phyloP scores from a whole-genome alignment of 2,888 invertebrate species.

The Drosophila neotestacea region DNA sequence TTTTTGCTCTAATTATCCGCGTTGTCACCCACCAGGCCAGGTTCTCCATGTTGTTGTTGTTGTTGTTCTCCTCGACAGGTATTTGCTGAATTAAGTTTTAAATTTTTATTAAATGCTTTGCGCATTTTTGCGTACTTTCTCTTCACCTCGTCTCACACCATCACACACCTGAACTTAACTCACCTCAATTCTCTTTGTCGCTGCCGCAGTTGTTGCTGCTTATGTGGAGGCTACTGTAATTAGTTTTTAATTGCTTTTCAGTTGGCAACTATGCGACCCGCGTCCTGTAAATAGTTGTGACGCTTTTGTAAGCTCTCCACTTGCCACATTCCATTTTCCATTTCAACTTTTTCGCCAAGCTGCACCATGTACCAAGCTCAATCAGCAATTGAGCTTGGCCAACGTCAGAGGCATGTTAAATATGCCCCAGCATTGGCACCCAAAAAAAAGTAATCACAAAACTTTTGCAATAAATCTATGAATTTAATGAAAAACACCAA shows the following conservation, averaged over 20 bases:
- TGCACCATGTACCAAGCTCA: conserved; percentile 56
- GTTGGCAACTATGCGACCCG: conserved; percentile 58
- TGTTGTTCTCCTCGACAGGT: conserved; percentile 34
- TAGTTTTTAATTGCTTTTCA: conserved; percentile 81
- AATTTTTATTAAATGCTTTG: conserved; percentile 78
- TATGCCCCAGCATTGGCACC: conserved; percentile 30
- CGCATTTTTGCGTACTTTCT: conserved; percentile 57
- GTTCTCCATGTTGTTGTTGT: conserved; percentile 37
- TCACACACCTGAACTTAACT: not conserved
- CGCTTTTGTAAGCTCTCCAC: conserved; percentile 40
- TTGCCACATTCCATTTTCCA: conserved; percentile 33
- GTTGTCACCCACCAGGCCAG: conserved; percentile 58
- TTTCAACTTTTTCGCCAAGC: conserved; percentile 41
- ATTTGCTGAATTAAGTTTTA: conserved; percentile 81
- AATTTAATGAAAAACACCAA: conserved; percentile 63
- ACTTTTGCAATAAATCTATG: conserved; percentile 79
- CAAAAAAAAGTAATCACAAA: conserved; percentile 72
- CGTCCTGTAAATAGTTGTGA: conserved; percentile 63
- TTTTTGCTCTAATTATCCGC: conserved; percentile 74
- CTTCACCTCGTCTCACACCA: not conserved
- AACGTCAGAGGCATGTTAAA: conserved; percentile 44
- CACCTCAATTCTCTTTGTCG: conserved; percentile 1
- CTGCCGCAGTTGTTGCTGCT: conserved; percentile 14
- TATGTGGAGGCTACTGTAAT: conserved; percentile 64
- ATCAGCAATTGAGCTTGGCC: conserved; percentile 51